phyloP scores from a whole-genome alignment of 2,113 vertebrate genomes.

The Melozone crissalis region DNA sequence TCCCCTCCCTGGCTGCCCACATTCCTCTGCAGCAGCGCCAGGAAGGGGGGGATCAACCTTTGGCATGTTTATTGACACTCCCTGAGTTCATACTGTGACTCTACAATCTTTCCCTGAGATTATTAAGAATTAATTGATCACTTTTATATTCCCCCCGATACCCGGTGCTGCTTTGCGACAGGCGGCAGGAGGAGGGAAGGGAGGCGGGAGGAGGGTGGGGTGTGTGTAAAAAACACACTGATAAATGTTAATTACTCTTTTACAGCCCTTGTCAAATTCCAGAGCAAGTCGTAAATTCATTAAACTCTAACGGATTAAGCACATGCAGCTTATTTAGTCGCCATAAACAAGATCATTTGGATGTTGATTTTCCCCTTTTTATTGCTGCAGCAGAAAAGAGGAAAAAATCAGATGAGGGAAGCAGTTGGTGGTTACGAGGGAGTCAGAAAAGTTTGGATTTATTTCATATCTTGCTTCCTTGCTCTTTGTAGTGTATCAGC shows the following conservation, averaged over 20 bases:
- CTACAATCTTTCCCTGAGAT: slow-evolving; percentile 72
- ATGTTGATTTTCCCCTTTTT: slow-evolving; percentile 83
- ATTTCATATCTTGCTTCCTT: slow-evolving; percentile 8
- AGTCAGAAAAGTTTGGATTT: slow-evolving; percentile 53
- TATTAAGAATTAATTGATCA: slow-evolving; percentile 77
- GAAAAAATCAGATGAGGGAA: slow-evolving; percentile 44
- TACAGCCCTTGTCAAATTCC: slow-evolving; percentile 85
- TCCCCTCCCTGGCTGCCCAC: not conserved
- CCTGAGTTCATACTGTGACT: slow-evolving; percentile 66
- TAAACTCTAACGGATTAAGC: slow-evolving; percentile 83
- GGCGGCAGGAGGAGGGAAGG: slow-evolving; percentile 41
- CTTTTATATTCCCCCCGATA: slow-evolving; percentile 71
- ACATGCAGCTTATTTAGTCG: slow-evolving; percentile 82
- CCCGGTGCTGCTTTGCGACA: slow-evolving; percentile 46
- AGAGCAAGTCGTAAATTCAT: slow-evolving; percentile 85
- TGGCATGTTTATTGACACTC: slow-evolving; percentile 69
- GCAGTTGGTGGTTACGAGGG: slow-evolving; percentile 43
- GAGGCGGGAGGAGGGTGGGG: slow-evolving; percentile 46
- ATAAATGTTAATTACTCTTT: slow-evolving; percentile 81
- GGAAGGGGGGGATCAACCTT: slow-evolving; percentile 50
- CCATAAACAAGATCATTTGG: slow-evolving; percentile 87
- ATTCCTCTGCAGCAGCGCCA: slow-evolving; percentile 24
- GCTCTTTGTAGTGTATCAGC: not conserved
- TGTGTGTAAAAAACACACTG: slow-evolving; percentile 72
- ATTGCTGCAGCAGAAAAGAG: slow-evolving; percentile 72